Evolutionary conservation across 2,888 invertebrate genomes (phyloP), one percentile per base, ranked within the genome.

Genomic region (Folsomia manolachei): DNA sequence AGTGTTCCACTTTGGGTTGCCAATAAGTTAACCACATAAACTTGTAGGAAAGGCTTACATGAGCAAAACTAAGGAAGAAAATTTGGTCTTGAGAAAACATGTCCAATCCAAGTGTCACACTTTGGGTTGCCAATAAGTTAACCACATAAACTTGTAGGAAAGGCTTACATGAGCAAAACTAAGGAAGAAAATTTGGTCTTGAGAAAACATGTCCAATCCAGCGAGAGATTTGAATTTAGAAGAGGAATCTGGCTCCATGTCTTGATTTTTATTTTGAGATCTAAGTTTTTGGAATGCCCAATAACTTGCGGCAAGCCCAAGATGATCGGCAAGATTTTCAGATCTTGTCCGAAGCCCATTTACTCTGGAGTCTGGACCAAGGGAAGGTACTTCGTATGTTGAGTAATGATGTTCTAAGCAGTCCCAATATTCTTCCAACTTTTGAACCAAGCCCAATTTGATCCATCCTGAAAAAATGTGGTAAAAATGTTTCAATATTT

Each of bases 281-380:
- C 25, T 60, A 51, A 71, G 73, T 53, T 71, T 70, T 18, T 72
- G 71, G 39, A 71, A 77, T 52, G 77, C 77, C 70, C 71, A 72
- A 51, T 63, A 77, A 2, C 74, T 70, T 25, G 69, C 68, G 1
- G 74, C 75, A 19, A 77, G 65, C 9, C 77, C 77, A 21, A 77
- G 64, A 63, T 77, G 77, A 61, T 77, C 77, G 0, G 77, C 77
- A 69, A 77, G 74, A 67, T 77, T 75, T 65, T 77, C 77, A 7
- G 75, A 71, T 2, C 77, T 53, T 1, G 77, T 77, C 14, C 75
- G 71, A 27, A 70, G 72, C 11, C 77, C 77, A 63, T 77, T 74
- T 14, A 77, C 71, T 63, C 74, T 73, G 2, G 77, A 74, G 53
- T 76, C 71, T 25, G 74, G 74, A 7, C 72, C 75, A n/a, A 74